Base-by-base conservation (phyloP, 1,140 invertebrate species). In the Hypsibius dujardini region DNA sequence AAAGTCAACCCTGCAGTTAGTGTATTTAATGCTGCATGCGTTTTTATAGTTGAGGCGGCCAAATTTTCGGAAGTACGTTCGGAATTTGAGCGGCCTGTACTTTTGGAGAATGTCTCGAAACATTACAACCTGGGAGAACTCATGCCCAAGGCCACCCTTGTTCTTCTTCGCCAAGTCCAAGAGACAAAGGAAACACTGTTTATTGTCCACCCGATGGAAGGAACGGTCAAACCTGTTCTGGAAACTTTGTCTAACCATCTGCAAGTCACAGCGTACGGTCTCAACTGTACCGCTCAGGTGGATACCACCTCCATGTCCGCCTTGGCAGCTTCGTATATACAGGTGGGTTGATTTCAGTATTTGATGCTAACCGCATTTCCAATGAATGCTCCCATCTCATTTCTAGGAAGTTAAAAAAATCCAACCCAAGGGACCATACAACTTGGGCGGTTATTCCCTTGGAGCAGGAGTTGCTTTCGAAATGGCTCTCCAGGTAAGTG, bases 381-480 rank as follows among this genome's bases (percentile, higher is more conserved):
- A 28, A 28, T 28, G 28, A 28, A 28, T 28, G 28, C 28, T 28
- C 28, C 28, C 28, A 28, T 28, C 28, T 28, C 71, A 59, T 73
- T 74, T 77, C 1, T 79, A 86, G 78, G 81, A 88, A 79, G 85
- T 95, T 71, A 86, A 86, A 75, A 82, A 82, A 46, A 80, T 90
- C n/a, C 89, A 93, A 79, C 84, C 85, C 0, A 80, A 84, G 72
- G 89, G 90, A 71, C 90, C 92, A 0, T 95, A 92, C 81, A 85
- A 85, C 42, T 78, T 98, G 56, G 84, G 88, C 47, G 95, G 93
- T 1, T 98, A 98, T 79, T 97, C 94, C 0, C 97, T 90, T 79
- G 95, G 95, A 67, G 87, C 89, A 3, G 85, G 87, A 72, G 86
- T 97, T 7, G 92, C 89, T 1, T 90, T 94, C 77, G 95, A 97